phyloP scores from a whole-genome alignment of 1,140 invertebrate genomes.

The Trachymyrmex septentrionalis region DNA sequence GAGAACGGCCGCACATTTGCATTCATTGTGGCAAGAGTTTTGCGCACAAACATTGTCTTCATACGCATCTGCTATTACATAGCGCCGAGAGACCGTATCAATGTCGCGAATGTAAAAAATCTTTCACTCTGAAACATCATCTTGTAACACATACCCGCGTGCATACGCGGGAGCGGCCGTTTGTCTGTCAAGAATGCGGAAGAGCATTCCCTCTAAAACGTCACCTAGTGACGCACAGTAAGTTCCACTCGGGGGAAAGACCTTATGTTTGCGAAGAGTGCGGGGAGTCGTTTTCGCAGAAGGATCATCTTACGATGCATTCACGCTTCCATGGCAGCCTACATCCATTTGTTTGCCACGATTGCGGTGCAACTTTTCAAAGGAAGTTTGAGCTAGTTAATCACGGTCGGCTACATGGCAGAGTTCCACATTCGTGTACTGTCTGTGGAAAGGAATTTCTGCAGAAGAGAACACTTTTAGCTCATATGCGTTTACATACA shows the following conservation, averaged over 20 bases:
- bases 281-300: constrained; percentile 95
- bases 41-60: constrained; percentile 94
- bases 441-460: constrained; percentile 94
- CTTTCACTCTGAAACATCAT: constrained; percentile 94
- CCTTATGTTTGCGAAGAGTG: constrained; percentile 95
- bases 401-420: constrained; percentile 92
- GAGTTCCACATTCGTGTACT: constrained; percentile 93
- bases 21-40: constrained; percentile 95
- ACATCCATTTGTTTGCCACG: constrained; percentile 93
- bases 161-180: constrained; percentile 91
- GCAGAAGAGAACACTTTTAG: constrained; percentile 92
- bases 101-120: constrained; percentile 94
- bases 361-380: constrained; percentile 94
- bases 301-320: constrained; percentile 93
- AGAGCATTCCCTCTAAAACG: constrained; percentile 93
- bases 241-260: constrained; percentile 95
- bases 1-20: constrained; percentile 94
- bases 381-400: constrained; percentile 94
- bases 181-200: constrained; percentile 93
- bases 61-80: constrained; percentile 93
- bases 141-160: constrained; percentile 92
- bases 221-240: constrained; percentile 94
- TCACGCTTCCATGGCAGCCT: constrained; percentile 93
- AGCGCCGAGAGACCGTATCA: constrained; percentile 93
- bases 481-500: constrained; percentile 90